Evolutionary conservation across 2,888 invertebrate species (phyloP), one percentile per base, ranked within the genome.

Genomic region (Chrysomela aeneicollis): DNA sequence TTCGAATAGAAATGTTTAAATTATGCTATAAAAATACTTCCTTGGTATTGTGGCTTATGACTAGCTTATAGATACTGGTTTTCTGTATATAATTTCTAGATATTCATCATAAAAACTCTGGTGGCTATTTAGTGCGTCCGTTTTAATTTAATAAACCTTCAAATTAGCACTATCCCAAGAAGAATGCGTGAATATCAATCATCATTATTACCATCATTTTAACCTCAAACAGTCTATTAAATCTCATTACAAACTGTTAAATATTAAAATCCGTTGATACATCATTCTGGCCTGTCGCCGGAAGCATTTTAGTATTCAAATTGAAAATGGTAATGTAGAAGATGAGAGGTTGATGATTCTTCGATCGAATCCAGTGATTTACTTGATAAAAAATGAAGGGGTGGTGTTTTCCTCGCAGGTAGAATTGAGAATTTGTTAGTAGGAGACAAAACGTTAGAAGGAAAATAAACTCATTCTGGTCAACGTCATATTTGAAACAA

Each of bases 251-350:
- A 66, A 42, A 59, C 72, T 74, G 70, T 75, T 74, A 76, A 77
- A 77, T 75, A 76, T 78, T 78, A 76, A 78, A 77, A 78, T 78
- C 75, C 73, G 76, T 76, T 75, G 77, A 78, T 77, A 73, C 73
- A 74, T 73, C 75, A 74, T 68, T 52, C 52, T n/a, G 15, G 15
- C 17, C 50, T 15, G 51, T 59, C 57, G 46, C 57, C 46, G 10
- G 9, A 26, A 30, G 57, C 57, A 5, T n/a, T 42, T 10, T 15
- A 42, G 4, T 46, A 32, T n/a, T 47, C 57, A 30, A 57, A 57
- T 57, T 26, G 30, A 46, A 57, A 57, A 57, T 57, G 57, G 22
- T 46, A 57, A 57, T 57, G 46, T 26, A 46, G 57, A 46, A 57
- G 55, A 55, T n/a, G 22, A 55, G 22, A 42, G 21, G n/a, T 42